Base-by-base conservation (phyloP, 2,797 vertebrate genomes). In the Decapterus maruadsi region DNA sequence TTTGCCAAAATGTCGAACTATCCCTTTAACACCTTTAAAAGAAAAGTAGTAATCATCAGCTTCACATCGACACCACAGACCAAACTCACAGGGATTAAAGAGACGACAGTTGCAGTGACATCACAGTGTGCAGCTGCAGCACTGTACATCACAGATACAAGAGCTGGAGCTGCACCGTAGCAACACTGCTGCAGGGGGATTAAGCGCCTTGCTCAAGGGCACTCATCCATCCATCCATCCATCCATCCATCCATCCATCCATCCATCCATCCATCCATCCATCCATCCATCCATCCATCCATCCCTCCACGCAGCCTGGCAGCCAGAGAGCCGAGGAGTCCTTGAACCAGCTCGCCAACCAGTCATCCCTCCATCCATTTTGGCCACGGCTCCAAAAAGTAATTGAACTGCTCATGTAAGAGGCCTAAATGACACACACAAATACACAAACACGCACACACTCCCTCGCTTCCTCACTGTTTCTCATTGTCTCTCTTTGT, bases 391-490 rank as follows among this genome's bases (percentile, higher is more conserved):
- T 81, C 78, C 79, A 75, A 76, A 86, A 88, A 84, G 86, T 90
- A 89, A 92, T 87, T 90, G 82, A 88, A 89, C 85, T 68, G 82
- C 77, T 81, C 82, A 53, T 85, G 81, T 83, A 86, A 85, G 79
- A 78, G 81, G 68, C 79, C 64, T 60, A 72, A 77, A 87, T 61
- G 22, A 68, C 68, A 63, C 45, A 50, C 48, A 48, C n/a, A 55
- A 56, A 70, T 68, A 59, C 50, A 76, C 60, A 55, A 40, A 48
- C 19, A 68, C 42, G 62, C 54, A 73, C 60, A 68, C n/a, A 34
- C 34, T 40, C 54, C 26, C 67, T 36, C 22, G 6, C 63, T 29
- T 16, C 22, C 34, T 31, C 46, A 16, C 54, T 80, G 45, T 64
- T 57, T 59, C 26, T 78, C 59, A 31, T 64, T 38, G 38, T 73